phyloP scores from a whole-genome alignment of 2,113 vertebrate species.

The Leptobrachium ailaonicum region DNA sequence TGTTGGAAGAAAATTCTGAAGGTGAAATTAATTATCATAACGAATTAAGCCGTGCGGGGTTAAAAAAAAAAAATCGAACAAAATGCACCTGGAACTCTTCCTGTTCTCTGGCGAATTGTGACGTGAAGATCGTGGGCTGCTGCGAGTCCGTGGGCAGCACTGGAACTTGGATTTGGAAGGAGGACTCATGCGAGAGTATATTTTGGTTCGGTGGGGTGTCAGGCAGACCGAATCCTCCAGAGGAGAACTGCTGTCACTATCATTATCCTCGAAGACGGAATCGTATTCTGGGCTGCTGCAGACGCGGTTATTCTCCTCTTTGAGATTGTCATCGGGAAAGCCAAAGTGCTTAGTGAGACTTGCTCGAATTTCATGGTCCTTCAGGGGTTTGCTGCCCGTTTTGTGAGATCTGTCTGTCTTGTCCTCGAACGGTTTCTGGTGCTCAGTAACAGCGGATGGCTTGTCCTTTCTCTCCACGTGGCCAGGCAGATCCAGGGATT shows the following conservation, averaged over 20 bases:
- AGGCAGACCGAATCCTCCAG: slow-evolving; percentile 56
- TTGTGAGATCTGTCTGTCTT: slow-evolving; percentile 55
- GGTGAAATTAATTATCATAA: too few relatives aligned
- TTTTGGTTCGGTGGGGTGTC: slow-evolving; percentile 60
- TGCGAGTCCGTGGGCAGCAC: slow-evolving; percentile 67
- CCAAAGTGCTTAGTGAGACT: slow-evolving; percentile 82
- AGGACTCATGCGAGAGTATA: slow-evolving; percentile 66
- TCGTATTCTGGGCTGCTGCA: slow-evolving; percentile 71
- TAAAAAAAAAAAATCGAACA: too few relatives aligned
- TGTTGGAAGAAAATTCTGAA: too few relatives aligned
- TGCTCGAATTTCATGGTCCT: slow-evolving; percentile 79
- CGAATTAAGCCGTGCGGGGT: too few relatives aligned
- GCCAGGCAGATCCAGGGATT: slow-evolving; percentile 66
- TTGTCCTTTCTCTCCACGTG: slow-evolving; percentile 62
- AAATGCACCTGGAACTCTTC: slow-evolving; percentile 80
- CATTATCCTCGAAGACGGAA: slow-evolving; percentile 72
- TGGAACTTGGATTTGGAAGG: slow-evolving; percentile 63
- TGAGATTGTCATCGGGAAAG: slow-evolving; percentile 69
- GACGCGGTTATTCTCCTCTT: slow-evolving; percentile 62
- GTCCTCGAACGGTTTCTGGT: slow-evolving; percentile 58
- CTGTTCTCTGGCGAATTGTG: slow-evolving; percentile 80
- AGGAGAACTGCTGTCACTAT: slow-evolving; percentile 67
- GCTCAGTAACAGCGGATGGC: slow-evolving; percentile 56
- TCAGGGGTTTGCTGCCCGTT: slow-evolving; percentile 62
- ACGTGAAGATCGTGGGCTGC: slow-evolving; percentile 66